These are phyloP conservation scores for Invenusta paracnida DNA, from an alignment of 2,888 invertebrate genomes.

Conservation along the genomic window DNA sequence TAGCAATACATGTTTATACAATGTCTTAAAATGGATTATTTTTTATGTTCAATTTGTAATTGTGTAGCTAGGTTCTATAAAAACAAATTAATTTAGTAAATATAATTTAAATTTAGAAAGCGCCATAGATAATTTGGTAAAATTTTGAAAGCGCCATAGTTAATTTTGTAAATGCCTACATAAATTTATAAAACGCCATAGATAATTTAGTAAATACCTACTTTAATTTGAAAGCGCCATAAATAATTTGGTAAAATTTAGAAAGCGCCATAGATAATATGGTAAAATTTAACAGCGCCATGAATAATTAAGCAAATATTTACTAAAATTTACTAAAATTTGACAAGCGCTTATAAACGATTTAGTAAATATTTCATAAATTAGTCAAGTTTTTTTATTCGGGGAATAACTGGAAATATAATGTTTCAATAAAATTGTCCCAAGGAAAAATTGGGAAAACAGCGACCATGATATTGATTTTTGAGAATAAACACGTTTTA, in stretches of 20 bases:
- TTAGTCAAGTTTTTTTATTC: neutral
- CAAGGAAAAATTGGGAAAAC: too few relatives aligned
- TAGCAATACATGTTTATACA: too few relatives aligned
- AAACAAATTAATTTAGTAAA: neutral
- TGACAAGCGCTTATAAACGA: neutral
- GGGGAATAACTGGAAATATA: too few relatives aligned
- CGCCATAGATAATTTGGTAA: neutral
- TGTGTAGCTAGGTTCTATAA: too few relatives aligned
- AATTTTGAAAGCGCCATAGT: neutral
- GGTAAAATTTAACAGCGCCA: neutral
- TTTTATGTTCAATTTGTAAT: too few relatives aligned
- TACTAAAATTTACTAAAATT: neutral
- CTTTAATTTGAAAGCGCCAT: neutral
- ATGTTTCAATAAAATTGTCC: too few relatives aligned
- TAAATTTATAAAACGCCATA: neutral
- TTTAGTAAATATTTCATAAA: neutral
- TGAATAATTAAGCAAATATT: neutral
- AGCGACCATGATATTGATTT: too few relatives aligned
- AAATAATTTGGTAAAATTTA: neutral
- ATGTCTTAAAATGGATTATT: too few relatives aligned
- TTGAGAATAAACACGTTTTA: too few relatives aligned
- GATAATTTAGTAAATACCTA: neutral
- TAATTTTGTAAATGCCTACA: neutral
- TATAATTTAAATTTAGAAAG: neutral
- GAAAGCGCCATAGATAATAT: neutral